These are phyloP conservation scores for Carollia perspicillata DNA, from an alignment of 2,113 vertebrate genomes.

Conservation along the genomic window DNA sequence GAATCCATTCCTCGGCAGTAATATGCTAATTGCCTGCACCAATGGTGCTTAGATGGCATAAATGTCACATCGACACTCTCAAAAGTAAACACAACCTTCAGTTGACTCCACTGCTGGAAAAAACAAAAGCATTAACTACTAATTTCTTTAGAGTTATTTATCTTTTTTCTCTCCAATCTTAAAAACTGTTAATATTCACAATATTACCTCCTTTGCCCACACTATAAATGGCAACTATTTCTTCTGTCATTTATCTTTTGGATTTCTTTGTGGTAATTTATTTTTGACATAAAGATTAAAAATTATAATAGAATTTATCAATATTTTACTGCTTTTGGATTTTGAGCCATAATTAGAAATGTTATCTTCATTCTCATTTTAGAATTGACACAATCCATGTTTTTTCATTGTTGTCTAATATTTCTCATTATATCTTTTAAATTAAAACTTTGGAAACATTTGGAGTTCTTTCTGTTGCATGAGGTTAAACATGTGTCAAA, in stretches of 20 bases:
- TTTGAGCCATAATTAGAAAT: not conserved
- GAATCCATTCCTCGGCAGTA: too few species aligned
- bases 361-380: not conserved
- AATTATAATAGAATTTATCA: not conserved
- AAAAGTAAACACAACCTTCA: not conserved
- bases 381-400: not conserved
- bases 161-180: not conserved
- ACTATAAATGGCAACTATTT: not conserved
- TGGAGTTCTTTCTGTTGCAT: not conserved
- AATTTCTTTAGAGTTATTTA: not conserved
- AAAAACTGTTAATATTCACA: not conserved
- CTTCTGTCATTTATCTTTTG: not conserved
- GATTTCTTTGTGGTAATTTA: not conserved
- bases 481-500: not conserved
- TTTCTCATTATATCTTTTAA: not conserved
- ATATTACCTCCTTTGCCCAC: not conserved
- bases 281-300: not conserved
- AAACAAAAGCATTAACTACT: not conserved
- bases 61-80: not conserved
- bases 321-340: not conserved
- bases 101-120: not conserved
- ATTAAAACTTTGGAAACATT: not conserved
- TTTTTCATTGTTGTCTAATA: not conserved
- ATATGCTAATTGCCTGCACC: rapidly evolving
- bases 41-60: rapidly evolving